Evolutionary conservation across 2,888 invertebrate genomes (phyloP).

Genomic region (Pyrrhia umbra): DNA sequence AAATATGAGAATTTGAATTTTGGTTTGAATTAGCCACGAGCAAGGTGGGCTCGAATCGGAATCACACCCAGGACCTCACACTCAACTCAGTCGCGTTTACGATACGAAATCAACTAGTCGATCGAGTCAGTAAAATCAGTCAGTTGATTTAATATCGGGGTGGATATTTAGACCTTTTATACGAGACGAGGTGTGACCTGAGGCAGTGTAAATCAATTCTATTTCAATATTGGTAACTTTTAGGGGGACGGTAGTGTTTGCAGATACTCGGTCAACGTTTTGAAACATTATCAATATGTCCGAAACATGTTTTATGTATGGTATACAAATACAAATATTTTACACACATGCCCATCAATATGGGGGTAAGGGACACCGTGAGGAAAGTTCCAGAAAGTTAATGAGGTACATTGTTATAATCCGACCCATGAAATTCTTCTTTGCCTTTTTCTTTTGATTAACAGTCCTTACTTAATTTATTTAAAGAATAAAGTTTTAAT

Average conservation of each 20-base stretch:
- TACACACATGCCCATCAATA: not conserved
- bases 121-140: too few relatives aligned
- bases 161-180: too few relatives aligned
- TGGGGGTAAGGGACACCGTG: not conserved
- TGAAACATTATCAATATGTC: not conserved
- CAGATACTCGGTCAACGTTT: not conserved
- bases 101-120: too few relatives aligned
- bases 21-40: too few relatives aligned
- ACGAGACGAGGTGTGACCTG: conserved; percentile 3
- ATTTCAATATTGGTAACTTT: conserved; percentile 3
- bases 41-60: too few relatives aligned
- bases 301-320: not conserved
- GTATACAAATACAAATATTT: not conserved
- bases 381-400: not conserved
- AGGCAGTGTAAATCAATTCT: not conserved
- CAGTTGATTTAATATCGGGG: too few relatives aligned
- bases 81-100: too few relatives aligned
- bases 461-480: not conserved
- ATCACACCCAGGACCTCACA: too few relatives aligned
- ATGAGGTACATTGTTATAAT: not conserved
- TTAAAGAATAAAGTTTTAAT: not conserved
- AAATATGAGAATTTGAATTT: too few relatives aligned
- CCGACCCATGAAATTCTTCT: not conserved
- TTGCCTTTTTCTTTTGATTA: not conserved
- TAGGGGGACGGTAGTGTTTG: conserved; percentile 1